A percentile compares a stretch with the other conserved stretches of the same genome.
Conservation (phyloP, 2,888 invertebrate genomes). For the Ennomos quercinarius region DNA sequence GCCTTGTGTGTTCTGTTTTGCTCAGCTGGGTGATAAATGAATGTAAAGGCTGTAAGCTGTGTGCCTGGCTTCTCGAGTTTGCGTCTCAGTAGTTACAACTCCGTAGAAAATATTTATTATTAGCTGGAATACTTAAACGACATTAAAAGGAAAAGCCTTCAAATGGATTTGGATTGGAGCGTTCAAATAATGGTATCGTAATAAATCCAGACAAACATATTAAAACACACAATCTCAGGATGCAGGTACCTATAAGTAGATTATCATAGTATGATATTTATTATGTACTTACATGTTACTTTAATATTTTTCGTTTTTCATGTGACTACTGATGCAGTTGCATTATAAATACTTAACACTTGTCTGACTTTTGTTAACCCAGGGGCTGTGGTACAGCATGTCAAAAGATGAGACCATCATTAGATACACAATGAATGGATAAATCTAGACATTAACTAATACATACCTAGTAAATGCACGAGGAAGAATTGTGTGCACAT, state of each 20-base stretch:
- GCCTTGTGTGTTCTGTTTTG: constrained; percentile 40
- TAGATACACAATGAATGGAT: neutral
- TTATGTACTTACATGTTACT: neutral
- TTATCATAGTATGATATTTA: constrained; percentile 1
- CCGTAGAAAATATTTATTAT: neutral
- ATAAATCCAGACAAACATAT: neutral
- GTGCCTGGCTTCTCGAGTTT: constrained; percentile 6
- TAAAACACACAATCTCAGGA: constrained; percentile 1
- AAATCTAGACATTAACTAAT: neutral
- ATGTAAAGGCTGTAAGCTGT: constrained; percentile 12
- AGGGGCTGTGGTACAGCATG: constrained; percentile 16
- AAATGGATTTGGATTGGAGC: constrained; percentile 3
- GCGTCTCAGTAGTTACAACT: neutral
- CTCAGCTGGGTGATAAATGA: constrained; percentile 35
- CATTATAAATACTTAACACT: constrained; percentile 1
- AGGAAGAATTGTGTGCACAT: constrained; percentile 5
- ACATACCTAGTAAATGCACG: neutral
- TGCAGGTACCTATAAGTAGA: constrained; percentile 7
- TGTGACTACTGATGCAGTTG: constrained; percentile 9
- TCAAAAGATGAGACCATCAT: constrained; percentile 1
- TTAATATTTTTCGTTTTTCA: neutral
- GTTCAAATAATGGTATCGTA: neutral
- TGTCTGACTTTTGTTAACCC: constrained; percentile 13
- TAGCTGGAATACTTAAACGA: constrained; percentile 7
- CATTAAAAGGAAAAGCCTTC: neutral